These are phyloP conservation scores for Orchesella flavescens DNA, from an alignment of 2,888 invertebrate species.

Conservation along the genomic window DNA sequence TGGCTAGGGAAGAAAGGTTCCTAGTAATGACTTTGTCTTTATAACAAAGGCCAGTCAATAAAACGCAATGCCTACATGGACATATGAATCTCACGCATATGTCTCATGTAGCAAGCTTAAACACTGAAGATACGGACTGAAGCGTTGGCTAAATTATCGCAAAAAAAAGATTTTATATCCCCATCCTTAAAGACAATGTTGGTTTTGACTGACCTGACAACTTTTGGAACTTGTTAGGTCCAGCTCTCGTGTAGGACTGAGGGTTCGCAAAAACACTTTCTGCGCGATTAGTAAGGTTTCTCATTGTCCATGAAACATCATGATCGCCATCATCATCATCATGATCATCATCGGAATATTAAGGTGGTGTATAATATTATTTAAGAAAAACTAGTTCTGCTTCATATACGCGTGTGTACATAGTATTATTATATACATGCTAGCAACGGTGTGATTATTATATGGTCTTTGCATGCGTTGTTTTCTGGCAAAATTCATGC, in stretches of 20 bases:
- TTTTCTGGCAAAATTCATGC: conserved; percentile 27
- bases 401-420: not conserved
- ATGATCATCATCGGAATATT: not conserved
- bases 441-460: not conserved
- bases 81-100: not conserved
- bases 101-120: not conserved
- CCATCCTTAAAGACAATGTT: conserved; percentile 14
- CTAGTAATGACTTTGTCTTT: not conserved
- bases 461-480: conserved; percentile 1
- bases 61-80: not conserved
- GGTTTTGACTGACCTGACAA: conserved; percentile 19
- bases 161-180: not conserved
- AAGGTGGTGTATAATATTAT: not conserved
- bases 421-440: not conserved
- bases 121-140: not conserved
- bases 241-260: conserved; percentile 37
- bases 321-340: conserved; percentile 20
- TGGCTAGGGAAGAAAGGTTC: not conserved
- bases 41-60: too few relatives aligned
- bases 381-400: conserved; percentile 24
- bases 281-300: conserved; percentile 49
- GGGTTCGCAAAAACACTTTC: conserved; percentile 36
- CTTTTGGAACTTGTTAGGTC: conserved; percentile 47
- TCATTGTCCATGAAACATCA: conserved; percentile 51
- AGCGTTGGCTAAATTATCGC: not conserved